Conservation (phyloP, 1,140 invertebrate species). For the Asobara japonica region DNA sequence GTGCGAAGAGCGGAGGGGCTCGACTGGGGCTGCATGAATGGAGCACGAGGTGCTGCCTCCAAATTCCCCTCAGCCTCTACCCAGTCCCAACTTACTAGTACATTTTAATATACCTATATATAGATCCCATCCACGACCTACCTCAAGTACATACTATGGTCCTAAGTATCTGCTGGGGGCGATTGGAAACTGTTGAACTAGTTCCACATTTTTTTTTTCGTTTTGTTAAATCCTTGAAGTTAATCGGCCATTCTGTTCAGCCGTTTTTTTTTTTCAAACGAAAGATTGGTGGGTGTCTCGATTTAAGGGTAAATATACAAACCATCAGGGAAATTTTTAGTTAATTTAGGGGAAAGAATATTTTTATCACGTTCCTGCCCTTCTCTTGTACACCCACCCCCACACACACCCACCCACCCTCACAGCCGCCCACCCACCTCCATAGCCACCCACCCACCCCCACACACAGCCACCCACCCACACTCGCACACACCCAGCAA, state of each 20-base stretch:
- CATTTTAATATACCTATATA: constrained; percentile 16
- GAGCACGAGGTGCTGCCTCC: constrained; percentile 25
- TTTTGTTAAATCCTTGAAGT: neutral
- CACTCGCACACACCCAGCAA: too few species aligned
- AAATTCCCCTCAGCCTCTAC: neutral
- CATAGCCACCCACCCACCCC: too few species aligned
- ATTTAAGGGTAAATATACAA: too few species aligned
- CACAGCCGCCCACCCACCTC: too few species aligned
- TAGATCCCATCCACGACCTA: constrained; percentile 28
- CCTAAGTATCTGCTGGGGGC: neutral
- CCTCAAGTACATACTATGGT: constrained; percentile 22
- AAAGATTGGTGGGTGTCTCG: too few species aligned
- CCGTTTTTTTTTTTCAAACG: neutral
- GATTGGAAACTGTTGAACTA: neutral
- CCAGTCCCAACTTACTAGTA: neutral
- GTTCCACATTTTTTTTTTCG: neutral
- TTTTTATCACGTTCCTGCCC: too few species aligned
- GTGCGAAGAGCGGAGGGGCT: neutral
- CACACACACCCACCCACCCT: too few species aligned
- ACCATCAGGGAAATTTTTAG: too few species aligned
- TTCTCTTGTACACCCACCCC: too few species aligned
- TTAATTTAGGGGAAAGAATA: too few species aligned
- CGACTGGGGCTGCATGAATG: constrained; percentile 23
- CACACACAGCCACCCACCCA: too few species aligned
- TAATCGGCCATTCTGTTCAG: neutral